These are phyloP conservation scores for Procavia capensis DNA, from an alignment of 2,113 vertebrate species.

Conservation along the genomic window DNA sequence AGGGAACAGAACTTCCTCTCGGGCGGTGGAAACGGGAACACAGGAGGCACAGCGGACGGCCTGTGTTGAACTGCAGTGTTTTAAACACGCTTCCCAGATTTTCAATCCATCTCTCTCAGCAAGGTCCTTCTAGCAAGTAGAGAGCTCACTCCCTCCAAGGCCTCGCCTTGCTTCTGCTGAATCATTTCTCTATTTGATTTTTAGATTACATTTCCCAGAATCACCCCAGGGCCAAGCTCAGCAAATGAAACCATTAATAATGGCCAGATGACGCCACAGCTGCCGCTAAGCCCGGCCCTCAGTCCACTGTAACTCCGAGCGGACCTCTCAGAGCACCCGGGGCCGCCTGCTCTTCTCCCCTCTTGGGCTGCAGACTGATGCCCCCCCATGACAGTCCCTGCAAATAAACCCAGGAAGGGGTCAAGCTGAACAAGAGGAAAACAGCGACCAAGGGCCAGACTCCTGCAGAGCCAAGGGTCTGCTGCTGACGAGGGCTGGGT, in stretches of 20 bases:
- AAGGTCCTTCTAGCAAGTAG: not conserved
- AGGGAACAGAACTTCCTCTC: not conserved
- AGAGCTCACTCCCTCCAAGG: not conserved
- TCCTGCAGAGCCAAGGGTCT: not conserved
- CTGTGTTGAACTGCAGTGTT: not conserved
- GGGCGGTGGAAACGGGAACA: not conserved
- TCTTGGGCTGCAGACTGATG: not conserved
- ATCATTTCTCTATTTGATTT: conserved; percentile 34
- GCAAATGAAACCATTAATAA: conserved; percentile 56
- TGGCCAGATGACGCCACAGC: conserved; percentile 4
- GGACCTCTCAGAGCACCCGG: not conserved
- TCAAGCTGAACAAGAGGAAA: not conserved
- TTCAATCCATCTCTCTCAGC: not conserved
- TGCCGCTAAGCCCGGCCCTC: not conserved
- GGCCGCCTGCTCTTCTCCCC: too few species aligned
- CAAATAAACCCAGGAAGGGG: not conserved
- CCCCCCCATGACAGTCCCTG: not conserved
- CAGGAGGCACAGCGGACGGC: not conserved
- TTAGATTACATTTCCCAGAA: conserved; percentile 54
- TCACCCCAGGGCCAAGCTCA: conserved; percentile 24
- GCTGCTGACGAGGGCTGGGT: not conserved
- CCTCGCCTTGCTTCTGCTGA: not conserved
- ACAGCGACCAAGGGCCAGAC: not conserved
- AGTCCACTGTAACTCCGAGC: not conserved
- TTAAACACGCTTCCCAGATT: not conserved